These are phyloP conservation scores for Protula sp. DNA, from an alignment of 2,888 invertebrate species.

Conservation along the genomic window DNA sequence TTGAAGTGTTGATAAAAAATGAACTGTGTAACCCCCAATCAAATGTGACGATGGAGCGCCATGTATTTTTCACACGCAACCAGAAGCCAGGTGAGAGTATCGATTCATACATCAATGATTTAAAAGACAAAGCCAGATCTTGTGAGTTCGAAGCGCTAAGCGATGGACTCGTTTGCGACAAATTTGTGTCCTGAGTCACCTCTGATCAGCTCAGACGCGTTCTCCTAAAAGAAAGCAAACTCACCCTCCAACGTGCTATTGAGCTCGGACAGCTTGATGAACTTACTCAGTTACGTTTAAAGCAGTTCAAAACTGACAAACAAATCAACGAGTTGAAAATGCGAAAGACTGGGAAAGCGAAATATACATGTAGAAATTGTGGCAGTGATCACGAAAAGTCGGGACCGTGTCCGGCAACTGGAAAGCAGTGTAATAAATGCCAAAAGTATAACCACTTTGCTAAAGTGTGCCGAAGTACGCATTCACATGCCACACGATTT, in stretches of 20 bases:
- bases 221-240: not conserved
- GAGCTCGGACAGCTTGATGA: not conserved
- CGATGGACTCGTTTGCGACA: not conserved
- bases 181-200: not conserved
- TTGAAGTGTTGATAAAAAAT: not conserved
- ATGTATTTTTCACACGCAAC: not conserved
- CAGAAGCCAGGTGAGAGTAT: not conserved
- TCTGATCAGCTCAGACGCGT: not conserved
- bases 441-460: conserved; percentile 7
- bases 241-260: not conserved
- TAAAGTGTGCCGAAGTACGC: conserved; percentile 1
- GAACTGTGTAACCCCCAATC: not conserved
- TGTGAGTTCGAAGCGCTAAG: not conserved
- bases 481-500: no score
- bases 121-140: not conserved
- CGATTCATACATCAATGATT: not conserved
- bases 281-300: not conserved
- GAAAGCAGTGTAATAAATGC: conserved; percentile 5
- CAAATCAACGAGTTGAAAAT: not conserved
- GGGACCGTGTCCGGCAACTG: conserved; percentile 7
- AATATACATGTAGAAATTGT: not conserved
- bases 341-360: not conserved
- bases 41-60: not conserved
- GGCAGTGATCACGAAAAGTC: not conserved
- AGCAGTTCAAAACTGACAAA: not conserved